Evolutionary conservation across 2,797 vertebrate species (phyloP), one percentile per base, ranked within the genome.

Genomic region (Nannoperca australis): DNA sequence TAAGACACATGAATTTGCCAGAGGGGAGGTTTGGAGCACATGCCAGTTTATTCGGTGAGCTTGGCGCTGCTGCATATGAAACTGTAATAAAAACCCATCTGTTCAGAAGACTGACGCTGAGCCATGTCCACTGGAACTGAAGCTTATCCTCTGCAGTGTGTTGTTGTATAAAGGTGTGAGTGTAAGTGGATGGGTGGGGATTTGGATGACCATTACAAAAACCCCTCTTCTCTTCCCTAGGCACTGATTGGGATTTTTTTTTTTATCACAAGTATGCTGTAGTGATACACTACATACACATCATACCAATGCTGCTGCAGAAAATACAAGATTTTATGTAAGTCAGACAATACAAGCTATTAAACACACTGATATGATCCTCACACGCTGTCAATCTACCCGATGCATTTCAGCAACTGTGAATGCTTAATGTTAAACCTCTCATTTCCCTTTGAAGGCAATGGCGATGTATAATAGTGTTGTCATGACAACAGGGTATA

Each of bases 31-130:
- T 79, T 73, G 79, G 72, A 89, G 80, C 55, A 73, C 75, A 75
- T 83, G 91, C 85, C 91, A 90, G 85, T 89, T 91, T 86, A 86
- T 87, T 85, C 81, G 81, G 78, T 81, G 80, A 90, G 85, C 78
- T 86, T 93, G 90, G 89, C 92, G 86, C 64, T 13, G 27, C 67
- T 63, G 85, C 92, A 86, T 84, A 89, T 88, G 78, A 93, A 93
- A 90, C 86, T 87, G 87, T 90, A 91, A 94, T 92, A 91, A 92
- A 94, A 92, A 89, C 75, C 88, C 91, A 94, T 95, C 92, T 94
- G 92, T 88, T 93, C 24, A 70, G 69, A 89, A 70, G 73, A 70
- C 85, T 81, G 81, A 93, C 45, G 61, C 73, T 32, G 70, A 83
- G 83, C 85, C 89, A 89, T 27, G 67, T 73, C 61, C 74, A 67